phyloP scores from a whole-genome alignment of 2,888 invertebrate genomes.

The Thyatira batis region DNA sequence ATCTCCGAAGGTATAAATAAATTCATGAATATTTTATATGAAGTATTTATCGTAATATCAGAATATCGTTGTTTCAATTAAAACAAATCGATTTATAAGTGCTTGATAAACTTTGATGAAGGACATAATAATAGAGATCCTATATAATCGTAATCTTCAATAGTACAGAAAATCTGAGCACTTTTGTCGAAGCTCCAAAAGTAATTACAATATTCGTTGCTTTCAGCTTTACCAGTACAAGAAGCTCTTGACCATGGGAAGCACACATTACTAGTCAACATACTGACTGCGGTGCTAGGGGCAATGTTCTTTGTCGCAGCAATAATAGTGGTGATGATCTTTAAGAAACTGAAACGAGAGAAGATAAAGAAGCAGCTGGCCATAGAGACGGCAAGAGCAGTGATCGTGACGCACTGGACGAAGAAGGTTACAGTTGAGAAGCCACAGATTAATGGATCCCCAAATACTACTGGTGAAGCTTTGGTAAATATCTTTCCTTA shows the following conservation, averaged over 20 bases:
- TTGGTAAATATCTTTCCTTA: constrained; percentile 65
- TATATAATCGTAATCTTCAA: too few relatives aligned
- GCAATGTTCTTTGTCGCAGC: constrained; percentile 83
- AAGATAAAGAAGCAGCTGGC: constrained; percentile 91
- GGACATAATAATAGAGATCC: too few relatives aligned
- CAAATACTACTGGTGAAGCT: constrained; percentile 84
- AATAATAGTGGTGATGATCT: constrained; percentile 84
- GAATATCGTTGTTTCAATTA: not conserved
- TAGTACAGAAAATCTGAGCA: not conserved
- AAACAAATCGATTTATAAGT: too few relatives aligned
- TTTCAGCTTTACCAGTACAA: constrained; percentile 60
- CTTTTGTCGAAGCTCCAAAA: not conserved
- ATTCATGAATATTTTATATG: not conserved
- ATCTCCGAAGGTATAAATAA: not conserved
- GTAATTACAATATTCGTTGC: not conserved
- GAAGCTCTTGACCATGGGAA: constrained; percentile 68
- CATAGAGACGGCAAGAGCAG: constrained; percentile 89
- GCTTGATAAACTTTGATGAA: too few relatives aligned
- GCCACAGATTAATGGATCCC: constrained; percentile 84
- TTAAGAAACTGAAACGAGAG: constrained; percentile 88
- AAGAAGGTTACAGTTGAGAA: constrained; percentile 95
- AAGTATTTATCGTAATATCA: not conserved
- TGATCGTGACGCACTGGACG: constrained; percentile 94
- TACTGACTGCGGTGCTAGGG: constrained; percentile 83
- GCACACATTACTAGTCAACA: constrained; percentile 81